Conservation (phyloP, 2,797 vertebrate species). For the Pteronotus mesoamericanus region DNA sequence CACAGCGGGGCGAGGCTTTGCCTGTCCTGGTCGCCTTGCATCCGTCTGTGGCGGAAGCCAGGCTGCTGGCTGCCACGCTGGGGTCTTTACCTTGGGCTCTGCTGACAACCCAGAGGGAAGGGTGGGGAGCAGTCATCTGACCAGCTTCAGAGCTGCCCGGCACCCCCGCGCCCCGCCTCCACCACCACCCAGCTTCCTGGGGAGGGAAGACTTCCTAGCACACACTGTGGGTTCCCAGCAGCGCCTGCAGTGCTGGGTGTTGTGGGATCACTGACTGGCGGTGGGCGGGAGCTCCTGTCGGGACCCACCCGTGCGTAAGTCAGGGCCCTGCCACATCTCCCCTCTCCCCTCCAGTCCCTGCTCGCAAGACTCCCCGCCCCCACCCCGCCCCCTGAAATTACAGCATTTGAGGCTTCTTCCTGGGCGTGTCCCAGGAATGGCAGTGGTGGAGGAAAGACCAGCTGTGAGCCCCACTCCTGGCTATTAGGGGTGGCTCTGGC, state of each 20-base stretch:
- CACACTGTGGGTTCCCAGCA: neutral
- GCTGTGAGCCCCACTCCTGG: neutral
- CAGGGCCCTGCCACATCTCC: neutral
- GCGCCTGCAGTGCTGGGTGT: accelerated
- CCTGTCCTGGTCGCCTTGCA: neutral
- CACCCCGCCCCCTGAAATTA: neutral
- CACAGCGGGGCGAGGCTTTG: too few species aligned
- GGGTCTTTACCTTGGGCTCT: neutral
- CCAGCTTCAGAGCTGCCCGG: neutral
- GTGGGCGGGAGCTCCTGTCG: neutral
- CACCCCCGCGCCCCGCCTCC: too few species aligned
- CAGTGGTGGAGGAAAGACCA: neutral
- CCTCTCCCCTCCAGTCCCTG: too few species aligned
- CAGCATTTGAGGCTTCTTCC: neutral
- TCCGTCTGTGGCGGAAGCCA: neutral
- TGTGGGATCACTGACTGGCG: neutral
- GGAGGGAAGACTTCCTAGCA: neutral
- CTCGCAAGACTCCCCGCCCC: neutral
- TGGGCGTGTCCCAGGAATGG: neutral
- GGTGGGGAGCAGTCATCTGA: neutral
- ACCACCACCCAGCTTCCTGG: neutral
- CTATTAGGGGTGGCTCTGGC: neutral
- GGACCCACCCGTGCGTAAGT: neutral
- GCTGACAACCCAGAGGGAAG: neutral
- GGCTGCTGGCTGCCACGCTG: neutral